phyloP scores from a whole-genome alignment of 2,797 vertebrate species.

The Caiman crocodilus region DNA sequence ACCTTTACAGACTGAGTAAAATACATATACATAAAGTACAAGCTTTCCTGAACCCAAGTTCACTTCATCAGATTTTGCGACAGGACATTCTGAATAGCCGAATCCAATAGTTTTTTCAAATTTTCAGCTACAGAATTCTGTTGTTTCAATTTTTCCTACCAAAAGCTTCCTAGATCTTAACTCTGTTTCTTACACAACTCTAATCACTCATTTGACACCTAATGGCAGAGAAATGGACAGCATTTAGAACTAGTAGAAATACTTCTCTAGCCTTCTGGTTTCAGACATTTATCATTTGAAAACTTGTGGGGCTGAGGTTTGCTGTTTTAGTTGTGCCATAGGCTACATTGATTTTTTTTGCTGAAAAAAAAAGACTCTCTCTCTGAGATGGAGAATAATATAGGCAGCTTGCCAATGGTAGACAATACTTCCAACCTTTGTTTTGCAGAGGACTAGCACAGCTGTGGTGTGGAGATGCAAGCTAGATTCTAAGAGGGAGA shows the following conservation, averaged over 20 bases:
- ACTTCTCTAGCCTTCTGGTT: not conserved
- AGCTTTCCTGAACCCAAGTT: too few species aligned
- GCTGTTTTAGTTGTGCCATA: not conserved
- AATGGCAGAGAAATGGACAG: not conserved
- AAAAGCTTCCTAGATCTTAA: too few species aligned
- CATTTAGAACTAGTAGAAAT: not conserved
- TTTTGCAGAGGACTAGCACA: fast-evolving
- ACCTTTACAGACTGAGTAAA: too few species aligned
- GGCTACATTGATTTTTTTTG: too few species aligned
- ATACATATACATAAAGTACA: too few species aligned
- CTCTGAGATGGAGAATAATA: not conserved
- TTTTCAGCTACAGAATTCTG: not conserved
- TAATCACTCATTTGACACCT: fast-evolving
- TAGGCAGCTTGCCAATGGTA: not conserved
- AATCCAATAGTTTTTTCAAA: not conserved
- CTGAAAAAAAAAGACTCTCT: too few species aligned
- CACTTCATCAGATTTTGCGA: not conserved
- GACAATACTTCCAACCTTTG: not conserved
- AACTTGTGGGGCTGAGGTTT: not conserved
- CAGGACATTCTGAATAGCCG: not conserved
- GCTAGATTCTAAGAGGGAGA: not conserved
- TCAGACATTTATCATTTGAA: not conserved
- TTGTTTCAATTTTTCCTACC: not conserved
- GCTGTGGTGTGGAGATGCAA: not conserved
- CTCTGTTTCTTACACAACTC: not conserved